Evolutionary conservation across 1,140 invertebrate species (phyloP).

Genomic region (Pseudomyrmex cubaensis): DNA sequence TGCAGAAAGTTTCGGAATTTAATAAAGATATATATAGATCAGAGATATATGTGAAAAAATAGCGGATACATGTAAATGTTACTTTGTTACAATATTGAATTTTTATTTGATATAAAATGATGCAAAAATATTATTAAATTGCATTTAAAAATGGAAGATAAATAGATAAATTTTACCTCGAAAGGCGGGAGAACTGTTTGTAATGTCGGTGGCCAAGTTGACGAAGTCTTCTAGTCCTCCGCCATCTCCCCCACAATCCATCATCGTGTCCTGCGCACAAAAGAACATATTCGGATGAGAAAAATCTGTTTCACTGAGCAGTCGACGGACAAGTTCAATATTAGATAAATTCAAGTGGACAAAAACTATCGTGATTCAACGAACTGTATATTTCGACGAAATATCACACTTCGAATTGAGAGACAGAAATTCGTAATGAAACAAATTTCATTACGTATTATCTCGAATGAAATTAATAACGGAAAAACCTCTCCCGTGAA

Average conservation of each 20-base stretch:
- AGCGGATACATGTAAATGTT: no score
- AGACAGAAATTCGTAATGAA: neutral
- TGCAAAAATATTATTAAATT: no score
- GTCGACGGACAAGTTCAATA: neutral
- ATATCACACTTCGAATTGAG: no score
- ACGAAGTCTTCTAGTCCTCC: slow-evolving; percentile 72
- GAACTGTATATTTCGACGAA: no score
- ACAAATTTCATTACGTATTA: slow-evolving; percentile 2
- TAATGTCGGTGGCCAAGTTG: slow-evolving; percentile 71
- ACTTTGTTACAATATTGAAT: no score
- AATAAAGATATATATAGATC: no score
- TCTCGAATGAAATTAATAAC: neutral
- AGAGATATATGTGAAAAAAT: no score
- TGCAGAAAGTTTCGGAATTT: neutral
- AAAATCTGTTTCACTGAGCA: slow-evolving; percentile 15
- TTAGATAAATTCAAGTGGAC: no score
- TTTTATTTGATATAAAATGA: no score
- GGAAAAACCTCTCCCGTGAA: neutral
- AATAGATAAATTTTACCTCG: slow-evolving; percentile 73
- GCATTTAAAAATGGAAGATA: neutral
- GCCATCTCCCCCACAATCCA: slow-evolving; percentile 76
- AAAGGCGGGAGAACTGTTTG: slow-evolving; percentile 74
- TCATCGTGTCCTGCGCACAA: slow-evolving; percentile 76
- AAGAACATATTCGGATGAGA: slow-evolving; percentile 40
- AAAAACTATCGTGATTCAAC: slow-evolving; percentile 9